Conservation (phyloP, 1,140 invertebrate species). For the Zophobas morio region DNA sequence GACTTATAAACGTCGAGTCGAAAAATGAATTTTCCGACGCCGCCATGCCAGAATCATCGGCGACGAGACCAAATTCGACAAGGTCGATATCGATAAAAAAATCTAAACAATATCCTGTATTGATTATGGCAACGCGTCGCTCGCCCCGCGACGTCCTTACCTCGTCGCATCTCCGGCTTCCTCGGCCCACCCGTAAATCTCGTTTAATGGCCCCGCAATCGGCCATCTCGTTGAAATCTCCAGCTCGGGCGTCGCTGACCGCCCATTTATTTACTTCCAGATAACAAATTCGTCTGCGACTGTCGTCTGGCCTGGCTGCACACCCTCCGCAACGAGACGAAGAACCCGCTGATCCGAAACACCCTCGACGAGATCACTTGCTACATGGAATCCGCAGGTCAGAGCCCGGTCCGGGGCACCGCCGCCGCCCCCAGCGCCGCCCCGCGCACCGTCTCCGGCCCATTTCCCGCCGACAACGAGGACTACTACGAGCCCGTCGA, state of each 20-base stretch:
- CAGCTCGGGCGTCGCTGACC: constrained; percentile 18
- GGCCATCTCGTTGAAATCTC: constrained; percentile 36
- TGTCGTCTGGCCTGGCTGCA: constrained; percentile 85
- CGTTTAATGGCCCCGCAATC: constrained; percentile 27
- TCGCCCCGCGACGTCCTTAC: too few species aligned
- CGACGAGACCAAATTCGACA: too few species aligned
- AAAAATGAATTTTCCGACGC: too few species aligned
- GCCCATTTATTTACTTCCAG: constrained; percentile 70
- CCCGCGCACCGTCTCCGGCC: constrained; percentile 40
- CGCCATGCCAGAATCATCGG: too few species aligned
- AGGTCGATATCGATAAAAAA: too few species aligned
- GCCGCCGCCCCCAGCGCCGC: constrained; percentile 31
- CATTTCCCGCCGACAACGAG: constrained; percentile 47
- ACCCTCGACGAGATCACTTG: constrained; percentile 79
- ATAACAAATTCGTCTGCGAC: constrained; percentile 85
- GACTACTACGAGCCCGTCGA: constrained; percentile 62
- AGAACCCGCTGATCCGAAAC: constrained; percentile 76
- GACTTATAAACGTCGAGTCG: too few species aligned
- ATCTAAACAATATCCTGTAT: too few species aligned
- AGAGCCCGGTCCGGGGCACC: constrained; percentile 18
- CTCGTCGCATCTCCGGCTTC: too few species aligned
- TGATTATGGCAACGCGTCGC: too few species aligned
- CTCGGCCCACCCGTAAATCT: constrained; percentile 6
- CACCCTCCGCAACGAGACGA: constrained; percentile 80
- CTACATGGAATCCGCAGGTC: constrained; percentile 70